phyloP scores from a whole-genome alignment of 2,113 vertebrate genomes.

The Xiphophorus maculatus region DNA sequence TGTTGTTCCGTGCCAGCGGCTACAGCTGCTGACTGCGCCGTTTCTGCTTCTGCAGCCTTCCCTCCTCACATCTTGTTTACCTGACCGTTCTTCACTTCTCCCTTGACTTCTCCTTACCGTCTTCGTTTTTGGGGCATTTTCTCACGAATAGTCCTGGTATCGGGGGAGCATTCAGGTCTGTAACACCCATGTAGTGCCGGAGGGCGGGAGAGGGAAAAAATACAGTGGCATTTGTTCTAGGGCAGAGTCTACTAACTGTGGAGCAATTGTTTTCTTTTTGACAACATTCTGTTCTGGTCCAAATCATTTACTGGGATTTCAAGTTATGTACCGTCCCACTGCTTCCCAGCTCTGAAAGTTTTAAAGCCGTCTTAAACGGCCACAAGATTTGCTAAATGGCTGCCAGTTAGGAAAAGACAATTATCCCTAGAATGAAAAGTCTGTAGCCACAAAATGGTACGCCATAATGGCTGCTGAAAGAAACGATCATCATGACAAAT shows the following conservation, averaged over 20 bases:
- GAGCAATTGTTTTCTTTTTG: conserved; percentile 12
- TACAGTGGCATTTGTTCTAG: conserved; percentile 15
- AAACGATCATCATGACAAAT: background rate
- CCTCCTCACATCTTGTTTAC: conserved; percentile 27
- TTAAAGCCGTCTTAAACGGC: no score
- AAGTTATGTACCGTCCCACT: no score
- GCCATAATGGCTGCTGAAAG: background rate
- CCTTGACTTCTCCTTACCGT: conserved; percentile 2
- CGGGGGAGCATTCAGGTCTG: background rate
- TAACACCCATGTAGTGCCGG: conserved; percentile 5
- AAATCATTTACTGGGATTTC: background rate
- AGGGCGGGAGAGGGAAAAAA: background rate
- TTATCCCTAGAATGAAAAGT: no score
- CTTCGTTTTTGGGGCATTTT: background rate
- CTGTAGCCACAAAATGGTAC: no score
- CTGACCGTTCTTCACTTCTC: no score
- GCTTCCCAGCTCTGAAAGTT: background rate
- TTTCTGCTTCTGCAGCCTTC: conserved; percentile 22
- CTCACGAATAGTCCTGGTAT: conserved; percentile 20
- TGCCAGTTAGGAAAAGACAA: no score
- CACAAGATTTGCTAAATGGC: no score
- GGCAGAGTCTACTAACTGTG: conserved; percentile 20
- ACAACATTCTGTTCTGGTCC: background rate
- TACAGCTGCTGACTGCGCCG: conserved; percentile 31
- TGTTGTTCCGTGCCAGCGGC: conserved; percentile 9